Conservation (phyloP, 2,888 invertebrate genomes). For the Malacosoma neustria region DNA sequence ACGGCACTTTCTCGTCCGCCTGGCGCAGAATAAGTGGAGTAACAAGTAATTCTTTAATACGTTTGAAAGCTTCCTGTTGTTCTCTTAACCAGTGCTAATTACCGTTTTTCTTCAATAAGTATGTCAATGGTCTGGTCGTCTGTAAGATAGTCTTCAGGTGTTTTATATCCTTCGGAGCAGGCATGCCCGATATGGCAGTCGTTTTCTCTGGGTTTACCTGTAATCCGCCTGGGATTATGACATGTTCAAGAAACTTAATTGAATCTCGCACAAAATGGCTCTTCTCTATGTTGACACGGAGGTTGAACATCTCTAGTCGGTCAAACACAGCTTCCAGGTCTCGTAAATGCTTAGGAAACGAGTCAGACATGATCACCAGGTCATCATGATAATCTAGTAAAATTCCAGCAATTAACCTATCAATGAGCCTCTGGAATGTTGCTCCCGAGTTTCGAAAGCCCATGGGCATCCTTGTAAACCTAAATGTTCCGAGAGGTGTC, state of each 20-base stretch:
- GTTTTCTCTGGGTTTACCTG: slow-evolving; percentile 21
- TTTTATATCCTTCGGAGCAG: slow-evolving; percentile 9
- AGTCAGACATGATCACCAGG: slow-evolving; percentile 18
- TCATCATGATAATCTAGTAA: slow-evolving; percentile 24
- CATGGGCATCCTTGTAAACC: slow-evolving; percentile 16
- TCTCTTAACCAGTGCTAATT: too few relatives aligned
- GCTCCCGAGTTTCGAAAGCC: slow-evolving; percentile 16
- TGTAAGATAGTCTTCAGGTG: too few relatives aligned
- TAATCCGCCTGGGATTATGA: slow-evolving; percentile 19
- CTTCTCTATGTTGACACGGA: slow-evolving; percentile 22
- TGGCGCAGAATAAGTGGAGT: neutral
- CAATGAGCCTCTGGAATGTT: slow-evolving; percentile 26
- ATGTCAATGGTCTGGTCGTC: too few relatives aligned
- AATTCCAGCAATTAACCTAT: slow-evolving; percentile 21
- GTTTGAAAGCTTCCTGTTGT: neutral
- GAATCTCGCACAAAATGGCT: slow-evolving; percentile 16
- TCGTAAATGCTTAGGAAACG: slow-evolving; percentile 17
- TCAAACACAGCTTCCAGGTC: slow-evolving; percentile 22
- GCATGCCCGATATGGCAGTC: slow-evolving; percentile 16
- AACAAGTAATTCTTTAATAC: neutral
- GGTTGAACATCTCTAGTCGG: slow-evolving; percentile 12
- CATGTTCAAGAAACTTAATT: slow-evolving; percentile 25
- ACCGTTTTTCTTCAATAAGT: too few relatives aligned
- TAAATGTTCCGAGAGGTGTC: too few relatives aligned
- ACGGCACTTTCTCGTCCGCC: slow-evolving; percentile 5